phyloP scores from a whole-genome alignment of 2,113 vertebrate species.

The Syrmaticus mikado region DNA sequence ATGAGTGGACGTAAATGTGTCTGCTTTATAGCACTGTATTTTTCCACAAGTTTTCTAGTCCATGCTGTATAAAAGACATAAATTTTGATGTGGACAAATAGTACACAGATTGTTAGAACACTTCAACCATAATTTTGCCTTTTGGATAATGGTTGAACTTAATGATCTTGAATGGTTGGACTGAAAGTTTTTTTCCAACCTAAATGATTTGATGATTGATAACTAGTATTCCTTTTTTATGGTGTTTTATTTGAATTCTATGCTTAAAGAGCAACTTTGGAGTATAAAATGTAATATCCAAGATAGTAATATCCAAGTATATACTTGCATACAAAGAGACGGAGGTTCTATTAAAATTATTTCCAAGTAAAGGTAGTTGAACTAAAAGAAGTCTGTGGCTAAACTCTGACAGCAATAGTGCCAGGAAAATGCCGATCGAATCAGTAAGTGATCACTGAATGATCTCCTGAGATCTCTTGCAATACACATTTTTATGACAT shows the following conservation, averaged over 20 bases:
- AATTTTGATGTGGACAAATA: background rate
- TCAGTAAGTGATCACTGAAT: background rate
- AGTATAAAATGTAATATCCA: background rate
- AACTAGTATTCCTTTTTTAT: background rate
- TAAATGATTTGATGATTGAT: background rate
- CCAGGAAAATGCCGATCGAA: background rate
- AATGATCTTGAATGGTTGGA: background rate
- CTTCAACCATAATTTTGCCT: background rate
- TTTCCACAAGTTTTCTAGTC: background rate
- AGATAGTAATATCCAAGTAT: background rate
- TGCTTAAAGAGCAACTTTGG: background rate
- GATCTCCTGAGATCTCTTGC: background rate
- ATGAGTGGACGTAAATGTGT: background rate
- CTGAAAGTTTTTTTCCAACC: background rate
- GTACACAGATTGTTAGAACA: rapidly evolving
- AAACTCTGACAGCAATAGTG: background rate
- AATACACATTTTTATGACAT: background rate
- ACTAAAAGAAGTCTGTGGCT: background rate
- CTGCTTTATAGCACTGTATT: background rate
- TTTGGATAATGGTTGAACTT: background rate
- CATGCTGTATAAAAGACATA: background rate
- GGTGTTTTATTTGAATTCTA: background rate
- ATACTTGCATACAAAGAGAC: background rate
- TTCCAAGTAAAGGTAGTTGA: background rate
- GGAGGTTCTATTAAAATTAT: background rate